Percentiles rank a stretch among this genome's conserved stretches.
These are phyloP conservation scores for Ctenopoma kingsleyae DNA, from an alignment of 2,797 vertebrate genomes.

Conservation along the genomic window DNA sequence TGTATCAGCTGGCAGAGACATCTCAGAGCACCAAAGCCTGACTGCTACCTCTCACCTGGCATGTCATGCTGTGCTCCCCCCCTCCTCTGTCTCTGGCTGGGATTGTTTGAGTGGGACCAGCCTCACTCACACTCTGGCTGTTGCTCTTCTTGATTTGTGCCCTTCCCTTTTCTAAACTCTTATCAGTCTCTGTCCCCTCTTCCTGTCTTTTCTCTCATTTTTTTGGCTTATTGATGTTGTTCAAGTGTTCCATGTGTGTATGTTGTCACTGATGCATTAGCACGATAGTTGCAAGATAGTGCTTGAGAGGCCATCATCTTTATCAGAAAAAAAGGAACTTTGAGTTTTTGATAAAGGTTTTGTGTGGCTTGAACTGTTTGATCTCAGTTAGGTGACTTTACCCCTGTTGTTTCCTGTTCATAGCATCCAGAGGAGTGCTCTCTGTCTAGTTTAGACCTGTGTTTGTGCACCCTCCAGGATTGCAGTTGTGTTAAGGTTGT, in stretches of 20 bases:
- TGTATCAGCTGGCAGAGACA: conserved; percentile 71
- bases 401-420: conserved; percentile 20
- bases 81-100: conserved; percentile 28
- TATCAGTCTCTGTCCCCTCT: conserved; percentile 22
- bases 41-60: conserved; percentile 70
- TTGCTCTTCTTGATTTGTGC: conserved; percentile 46
- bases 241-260: conserved; percentile 75
- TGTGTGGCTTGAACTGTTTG: conserved; percentile 24
- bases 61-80: conserved; percentile 57
- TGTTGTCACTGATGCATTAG: conserved; percentile 70
- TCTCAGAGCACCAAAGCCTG: conserved; percentile 63
- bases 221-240: conserved; percentile 66
- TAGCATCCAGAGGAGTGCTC: not conserved
- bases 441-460: conserved; percentile 14
- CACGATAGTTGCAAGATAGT: conserved; percentile 43
- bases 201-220: conserved; percentile 38
- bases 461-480: conserved; percentile 28
- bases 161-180: conserved; percentile 38
- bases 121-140: conserved; percentile 51
- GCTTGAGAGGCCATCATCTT: conserved; percentile 44
- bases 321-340: conserved; percentile 4
- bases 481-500: conserved; percentile 19
- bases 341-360: conserved; percentile 16
- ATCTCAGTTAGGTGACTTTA: conserved; percentile 7
- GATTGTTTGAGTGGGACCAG: conserved; percentile 43